Percentiles rank a stretch among this genome's conserved stretches.
Evolutionary conservation across 2,888 invertebrate species (phyloP).

Genomic region (Ernsta delagoae): DNA sequence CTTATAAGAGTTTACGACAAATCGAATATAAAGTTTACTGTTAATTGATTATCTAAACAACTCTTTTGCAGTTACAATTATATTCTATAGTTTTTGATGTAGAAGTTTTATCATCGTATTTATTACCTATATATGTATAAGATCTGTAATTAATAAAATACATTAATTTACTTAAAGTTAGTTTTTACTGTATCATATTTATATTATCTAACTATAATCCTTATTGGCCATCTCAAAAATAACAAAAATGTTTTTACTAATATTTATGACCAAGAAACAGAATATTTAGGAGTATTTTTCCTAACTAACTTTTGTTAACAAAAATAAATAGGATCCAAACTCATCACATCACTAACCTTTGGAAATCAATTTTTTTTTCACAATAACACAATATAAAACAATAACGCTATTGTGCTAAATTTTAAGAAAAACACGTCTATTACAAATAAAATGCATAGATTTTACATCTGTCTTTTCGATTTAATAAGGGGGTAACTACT

Average conservation of each 20-base stretch:
- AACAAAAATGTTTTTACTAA: background rate
- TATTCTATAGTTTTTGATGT: background rate
- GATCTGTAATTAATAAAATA: background rate
- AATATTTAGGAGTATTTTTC: conserved; percentile 9
- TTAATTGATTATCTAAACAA: conserved; percentile 11
- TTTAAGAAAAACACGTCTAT: conserved; percentile 7
- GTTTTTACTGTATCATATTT: background rate
- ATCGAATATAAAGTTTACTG: background rate
- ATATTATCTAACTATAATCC: background rate
- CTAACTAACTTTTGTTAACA: conserved; percentile 5
- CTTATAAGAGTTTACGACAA: background rate
- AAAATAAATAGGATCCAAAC: conserved; percentile 27
- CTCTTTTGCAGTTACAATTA: background rate
- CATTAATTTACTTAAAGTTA: background rate
- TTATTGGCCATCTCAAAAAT: background rate
- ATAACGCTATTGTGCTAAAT: conserved; percentile 7
- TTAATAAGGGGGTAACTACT: conserved; percentile 46
- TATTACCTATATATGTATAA: background rate
- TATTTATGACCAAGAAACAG: background rate
- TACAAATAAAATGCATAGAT: conserved; percentile 8
- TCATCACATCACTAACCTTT: conserved; percentile 36
- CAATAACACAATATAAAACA: background rate
- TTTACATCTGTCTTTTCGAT: conserved; percentile 22
- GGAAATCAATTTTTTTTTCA: conserved; percentile 10
- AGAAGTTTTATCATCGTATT: background rate